Conservation (phyloP, 2,888 invertebrate species). For the Isotomurus palustris region DNA sequence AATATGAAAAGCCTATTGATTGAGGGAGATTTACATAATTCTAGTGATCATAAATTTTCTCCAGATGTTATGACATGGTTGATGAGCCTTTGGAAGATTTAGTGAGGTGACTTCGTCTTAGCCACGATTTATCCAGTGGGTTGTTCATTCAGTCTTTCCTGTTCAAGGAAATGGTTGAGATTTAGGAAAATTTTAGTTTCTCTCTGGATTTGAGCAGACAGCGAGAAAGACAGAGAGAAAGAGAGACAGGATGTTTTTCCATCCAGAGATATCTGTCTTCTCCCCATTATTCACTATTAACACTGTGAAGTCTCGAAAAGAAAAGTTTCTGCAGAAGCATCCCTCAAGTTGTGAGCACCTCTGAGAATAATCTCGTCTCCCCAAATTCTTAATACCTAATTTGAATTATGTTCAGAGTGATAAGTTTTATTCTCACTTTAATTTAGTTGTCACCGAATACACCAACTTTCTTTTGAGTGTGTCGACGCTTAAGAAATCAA, state of each 20-base stretch:
- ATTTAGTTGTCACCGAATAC: too few relatives aligned
- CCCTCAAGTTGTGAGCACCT: too few relatives aligned
- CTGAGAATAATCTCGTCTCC: too few relatives aligned
- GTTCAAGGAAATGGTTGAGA: background rate
- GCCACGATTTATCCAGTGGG: background rate
- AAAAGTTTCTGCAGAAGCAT: background rate
- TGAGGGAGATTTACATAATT: slow-evolving; percentile 5
- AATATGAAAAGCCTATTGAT: background rate
- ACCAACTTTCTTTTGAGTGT: too few relatives aligned
- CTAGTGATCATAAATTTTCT: background rate
- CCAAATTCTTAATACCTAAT: too few relatives aligned
- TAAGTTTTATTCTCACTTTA: too few relatives aligned
- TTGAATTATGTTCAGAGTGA: slow-evolving; percentile 11
- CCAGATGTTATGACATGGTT: slow-evolving; percentile 4
- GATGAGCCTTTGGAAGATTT: slow-evolving; percentile 1
- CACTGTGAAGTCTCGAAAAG: background rate
- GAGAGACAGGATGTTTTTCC: slow-evolving; percentile 6
- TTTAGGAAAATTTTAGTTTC: background rate
- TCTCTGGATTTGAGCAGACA: background rate
- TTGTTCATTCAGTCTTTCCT: background rate
- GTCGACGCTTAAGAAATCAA: too few relatives aligned
- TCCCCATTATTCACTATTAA: slow-evolving; percentile 12
- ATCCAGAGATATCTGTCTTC: background rate
- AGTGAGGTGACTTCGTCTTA: slow-evolving; percentile 1
- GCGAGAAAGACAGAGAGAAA: background rate